A percentile compares a stretch with the other conserved stretches of the same genome.
These are phyloP conservation scores for Zosterops pallidus DNA, from an alignment of 2,113 vertebrate species.

Conservation along the genomic window DNA sequence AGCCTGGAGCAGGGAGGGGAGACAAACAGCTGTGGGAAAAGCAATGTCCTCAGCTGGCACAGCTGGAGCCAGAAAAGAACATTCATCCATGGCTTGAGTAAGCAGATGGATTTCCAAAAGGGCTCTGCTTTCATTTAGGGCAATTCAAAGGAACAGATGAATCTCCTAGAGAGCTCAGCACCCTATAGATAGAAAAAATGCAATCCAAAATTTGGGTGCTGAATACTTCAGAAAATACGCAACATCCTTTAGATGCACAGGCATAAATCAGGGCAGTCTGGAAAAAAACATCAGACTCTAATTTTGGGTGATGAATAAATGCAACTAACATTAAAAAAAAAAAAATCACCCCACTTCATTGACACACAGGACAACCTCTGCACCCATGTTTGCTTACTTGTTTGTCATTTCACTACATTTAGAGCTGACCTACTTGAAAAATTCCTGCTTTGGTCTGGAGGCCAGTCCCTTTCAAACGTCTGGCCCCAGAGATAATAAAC, in stretches of 20 bases:
- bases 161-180: background rate
- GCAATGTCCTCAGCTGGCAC: slow-evolving; percentile 21
- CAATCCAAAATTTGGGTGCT: background rate
- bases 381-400: background rate
- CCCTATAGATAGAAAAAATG: background rate
- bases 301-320: background rate
- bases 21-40: slow-evolving; percentile 29
- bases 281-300: background rate
- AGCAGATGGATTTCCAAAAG: slow-evolving; percentile 49
- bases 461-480: background rate
- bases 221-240: background rate
- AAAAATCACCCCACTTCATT: background rate
- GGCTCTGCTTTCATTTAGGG: slow-evolving; percentile 32
- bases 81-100: background rate
- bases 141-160: slow-evolving; percentile 13
- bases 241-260: background rate
- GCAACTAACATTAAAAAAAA: background rate
- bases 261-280: background rate
- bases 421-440: background rate
- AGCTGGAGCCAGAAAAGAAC: slow-evolving; percentile 36
- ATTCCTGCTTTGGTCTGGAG: background rate
- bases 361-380: background rate
- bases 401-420: background rate
- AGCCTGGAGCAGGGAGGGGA: background rate
- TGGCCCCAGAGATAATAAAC: background rate